Percentiles rank a stretch among this genome's conserved stretches.
phyloP scores from a whole-genome alignment of 1,140 invertebrate genomes.

The Rhyacophila brunnea region DNA sequence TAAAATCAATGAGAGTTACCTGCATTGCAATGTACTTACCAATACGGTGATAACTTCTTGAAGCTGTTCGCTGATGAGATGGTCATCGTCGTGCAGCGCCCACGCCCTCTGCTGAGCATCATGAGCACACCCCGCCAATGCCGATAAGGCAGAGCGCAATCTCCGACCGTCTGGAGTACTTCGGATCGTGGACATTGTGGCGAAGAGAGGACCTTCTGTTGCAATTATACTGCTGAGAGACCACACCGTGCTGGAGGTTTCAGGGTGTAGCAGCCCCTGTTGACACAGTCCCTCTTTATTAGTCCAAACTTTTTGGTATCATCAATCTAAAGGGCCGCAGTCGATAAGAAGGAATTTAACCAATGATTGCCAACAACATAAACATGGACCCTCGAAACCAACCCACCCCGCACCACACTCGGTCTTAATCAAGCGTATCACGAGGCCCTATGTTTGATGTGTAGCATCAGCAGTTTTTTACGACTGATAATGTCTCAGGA shows the following conservation, averaged over 20 bases:
- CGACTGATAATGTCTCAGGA: no score
- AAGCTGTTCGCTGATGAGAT: conserved; percentile 78
- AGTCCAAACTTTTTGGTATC: no score
- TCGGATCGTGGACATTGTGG: conserved; percentile 59
- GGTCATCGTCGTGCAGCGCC: conserved; percentile 90
- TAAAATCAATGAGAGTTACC: no score
- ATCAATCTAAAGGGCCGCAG: no score
- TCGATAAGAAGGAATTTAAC: no score
- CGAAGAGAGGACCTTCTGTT: conserved; percentile 56
- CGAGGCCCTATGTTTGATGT: no score
- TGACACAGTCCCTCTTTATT: no score
- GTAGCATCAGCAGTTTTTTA: no score
- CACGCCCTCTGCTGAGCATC: conserved; percentile 92
- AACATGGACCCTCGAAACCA: no score
- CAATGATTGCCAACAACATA: no score
- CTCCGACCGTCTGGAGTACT: conserved; percentile 75
- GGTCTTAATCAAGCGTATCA: no score
- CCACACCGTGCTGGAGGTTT: conserved; percentile 16
- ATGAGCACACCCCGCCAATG: conserved; percentile 84
- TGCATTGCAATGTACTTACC: conserved; percentile 64
- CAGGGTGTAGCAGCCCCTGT: conserved; percentile 22
- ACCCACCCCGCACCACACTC: no score
- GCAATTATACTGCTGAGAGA: conserved; percentile 16
- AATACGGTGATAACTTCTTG: conserved; percentile 83
- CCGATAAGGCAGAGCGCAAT: conserved; percentile 75